Evolutionary conservation across 2,888 invertebrate genomes (phyloP), one percentile per base, ranked within the genome.

Genomic region (Patella depressa): DNA sequence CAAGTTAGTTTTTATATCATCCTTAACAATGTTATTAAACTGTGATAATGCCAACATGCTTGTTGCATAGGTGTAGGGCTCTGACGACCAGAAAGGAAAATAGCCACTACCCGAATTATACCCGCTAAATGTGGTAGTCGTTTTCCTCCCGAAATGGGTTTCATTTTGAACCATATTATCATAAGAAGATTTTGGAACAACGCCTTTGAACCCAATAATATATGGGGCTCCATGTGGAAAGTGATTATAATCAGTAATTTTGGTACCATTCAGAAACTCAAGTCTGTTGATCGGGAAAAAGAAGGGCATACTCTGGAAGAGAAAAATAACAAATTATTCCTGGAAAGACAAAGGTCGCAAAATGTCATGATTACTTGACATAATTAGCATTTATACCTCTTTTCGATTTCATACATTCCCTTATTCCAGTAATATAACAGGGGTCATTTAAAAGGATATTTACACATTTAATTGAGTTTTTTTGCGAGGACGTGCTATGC

Each of bases 21-120:
- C 45, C 45, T 65, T 65, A 11, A 24, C 24, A 24, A 65, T 24
- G 24, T 65, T 65, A 65, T 57, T 72, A 69, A 24, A 79, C 29
- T 85, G 85, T 0, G 86, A 80, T 53, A 89, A 74, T 1, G 87
- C 88, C 53, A 88, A 74, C 80, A 88, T 81, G 0, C 84, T 82
- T 0, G 84, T 85, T 7, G 85, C 83, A 75, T 89, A 86, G 2
- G 89, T 89, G 73, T 87, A 88, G 12, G 88, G 80, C 11, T 84
- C 84, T 0, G 88, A 87, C n/a, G 83, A 83, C 88, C 87, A 89
- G 73, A 88, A 86, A 2, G 88, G 88, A 77, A 87, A 89, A 70
- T 81, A 85, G 34, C 74, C 75, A 15, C 74, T 78, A 29, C 84
- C 83, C 53, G 75, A 79, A 75, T 89, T 89, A 82, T 81, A 89